Evolutionary conservation across 2,888 invertebrate genomes (phyloP), one percentile per base, ranked within the genome.

Genomic region (Mechanitis mazaeus): DNA sequence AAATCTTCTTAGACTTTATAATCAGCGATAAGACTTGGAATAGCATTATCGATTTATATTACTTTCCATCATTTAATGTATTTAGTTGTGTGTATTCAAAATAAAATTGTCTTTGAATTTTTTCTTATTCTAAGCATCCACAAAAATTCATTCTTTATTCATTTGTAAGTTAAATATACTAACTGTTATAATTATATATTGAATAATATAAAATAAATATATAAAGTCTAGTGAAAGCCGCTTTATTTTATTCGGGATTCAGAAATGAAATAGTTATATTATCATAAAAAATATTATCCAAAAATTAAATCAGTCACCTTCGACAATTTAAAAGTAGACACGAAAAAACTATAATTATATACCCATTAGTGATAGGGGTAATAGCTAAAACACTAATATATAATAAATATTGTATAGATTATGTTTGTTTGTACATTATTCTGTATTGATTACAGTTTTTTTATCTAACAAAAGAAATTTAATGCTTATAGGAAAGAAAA

Each of bases 41-140:
- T 54, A 55, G 33, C 50, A 59, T 47, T 59, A 84, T 82, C 83
- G 77, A 81, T 79, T 78, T 84, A 75, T 79, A 50, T 31, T 50
- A 6, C 28, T 9, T 50, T 7, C 50, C 50, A 50, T 42, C 11
- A 42, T 42, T 42, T 42, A 9, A 9, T 42, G 11, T 42, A 11
- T 42, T 42, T 42, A 42, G 42, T 42, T 7, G 6, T 42, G 7
- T 42, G 11, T 42, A 3, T 1, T 2, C 9, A 42, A 42, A 42
- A 9, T 5, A 42, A 35, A 35, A 35, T 42, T 9, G 1, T 42
- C 42, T 42, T 42, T 42, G 42, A 42, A 42, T 42, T 9, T 42
- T 7, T 35, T 6, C 35, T 1, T 9, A 42, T 9, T 42, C 42
- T 3, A 42, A 42, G 42, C 42, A 7, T 42, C 11, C 42, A 1